Conservation (phyloP, 2,888 invertebrate species). For the Palloptera scutellata region DNA sequence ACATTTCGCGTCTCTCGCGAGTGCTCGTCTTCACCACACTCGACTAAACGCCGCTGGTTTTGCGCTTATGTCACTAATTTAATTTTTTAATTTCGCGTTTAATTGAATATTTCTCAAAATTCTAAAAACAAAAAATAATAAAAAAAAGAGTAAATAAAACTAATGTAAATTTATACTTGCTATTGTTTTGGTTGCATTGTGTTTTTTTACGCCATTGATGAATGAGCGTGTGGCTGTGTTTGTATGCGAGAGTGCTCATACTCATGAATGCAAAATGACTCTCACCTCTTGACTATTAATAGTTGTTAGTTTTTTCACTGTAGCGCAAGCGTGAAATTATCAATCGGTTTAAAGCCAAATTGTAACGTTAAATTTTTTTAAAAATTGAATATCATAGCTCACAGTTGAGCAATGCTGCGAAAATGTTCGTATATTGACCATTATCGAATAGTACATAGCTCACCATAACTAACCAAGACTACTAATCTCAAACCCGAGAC, state of each 20-base stretch:
- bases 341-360: too few species aligned
- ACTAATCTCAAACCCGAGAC: too few species aligned
- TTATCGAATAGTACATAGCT: too few species aligned
- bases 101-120: constrained; percentile 30
- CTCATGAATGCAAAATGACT: not conserved
- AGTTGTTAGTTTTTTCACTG: too few species aligned
- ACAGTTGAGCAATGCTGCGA: too few species aligned
- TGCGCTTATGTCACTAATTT: constrained; percentile 30
- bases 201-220: constrained; percentile 4
- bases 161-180: not conserved
- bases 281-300: constrained; percentile 6
- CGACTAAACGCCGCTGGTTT: not conserved
- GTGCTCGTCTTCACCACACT: not conserved
- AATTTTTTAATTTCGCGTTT: constrained; percentile 32
- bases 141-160: constrained; percentile 2
- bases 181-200: not conserved
- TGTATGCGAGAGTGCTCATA: not conserved
- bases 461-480: too few species aligned
- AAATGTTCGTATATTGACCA: too few species aligned
- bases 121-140: not conserved
- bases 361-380: too few species aligned
- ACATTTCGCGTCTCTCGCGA: not conserved
- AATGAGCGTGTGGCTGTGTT: not conserved
- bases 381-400: too few species aligned
- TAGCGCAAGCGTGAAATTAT: too few species aligned